A percentile compares a stretch with the other conserved stretches of the same genome.
Evolutionary conservation across 2,797 vertebrate species (phyloP).

Genomic region (Anabacerthia variegaticeps): DNA sequence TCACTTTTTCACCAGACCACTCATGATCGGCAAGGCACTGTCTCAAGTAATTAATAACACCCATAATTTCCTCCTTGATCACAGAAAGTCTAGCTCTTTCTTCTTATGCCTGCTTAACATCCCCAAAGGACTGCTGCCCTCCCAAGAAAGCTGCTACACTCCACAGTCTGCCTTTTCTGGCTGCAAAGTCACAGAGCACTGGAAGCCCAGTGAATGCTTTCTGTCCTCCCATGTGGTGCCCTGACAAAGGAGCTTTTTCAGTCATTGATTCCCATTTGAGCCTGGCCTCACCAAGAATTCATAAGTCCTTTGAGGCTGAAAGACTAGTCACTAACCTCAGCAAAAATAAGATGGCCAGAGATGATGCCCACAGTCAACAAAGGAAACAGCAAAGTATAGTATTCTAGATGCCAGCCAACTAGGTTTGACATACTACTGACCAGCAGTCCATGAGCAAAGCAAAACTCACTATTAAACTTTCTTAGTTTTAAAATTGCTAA

Average conservation of each 20-base stretch:
- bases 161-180: neutral
- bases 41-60: neutral
- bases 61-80: neutral
- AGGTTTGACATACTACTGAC: neutral
- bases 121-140: neutral
- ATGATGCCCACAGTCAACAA: neutral
- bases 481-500: neutral
- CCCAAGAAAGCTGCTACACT: neutral
- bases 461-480: neutral
- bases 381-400: neutral
- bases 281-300: neutral
- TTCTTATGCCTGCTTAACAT: neutral
- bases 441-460: neutral
- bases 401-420: neutral
- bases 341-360: neutral
- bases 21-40: neutral
- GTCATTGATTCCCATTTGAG: neutral
- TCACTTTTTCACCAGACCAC: neutral
- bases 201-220: neutral
- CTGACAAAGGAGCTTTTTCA: neutral
- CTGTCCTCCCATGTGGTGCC: neutral
- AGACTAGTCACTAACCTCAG: neutral
- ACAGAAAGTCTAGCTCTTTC: neutral
- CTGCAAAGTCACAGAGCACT: neutral
- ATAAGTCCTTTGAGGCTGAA: neutral